Percentiles rank a stretch among this genome's conserved stretches.
These are phyloP conservation scores for Ginglymostoma cirratum DNA, from an alignment of 2,113 vertebrate genomes.

Conservation along the genomic window DNA sequence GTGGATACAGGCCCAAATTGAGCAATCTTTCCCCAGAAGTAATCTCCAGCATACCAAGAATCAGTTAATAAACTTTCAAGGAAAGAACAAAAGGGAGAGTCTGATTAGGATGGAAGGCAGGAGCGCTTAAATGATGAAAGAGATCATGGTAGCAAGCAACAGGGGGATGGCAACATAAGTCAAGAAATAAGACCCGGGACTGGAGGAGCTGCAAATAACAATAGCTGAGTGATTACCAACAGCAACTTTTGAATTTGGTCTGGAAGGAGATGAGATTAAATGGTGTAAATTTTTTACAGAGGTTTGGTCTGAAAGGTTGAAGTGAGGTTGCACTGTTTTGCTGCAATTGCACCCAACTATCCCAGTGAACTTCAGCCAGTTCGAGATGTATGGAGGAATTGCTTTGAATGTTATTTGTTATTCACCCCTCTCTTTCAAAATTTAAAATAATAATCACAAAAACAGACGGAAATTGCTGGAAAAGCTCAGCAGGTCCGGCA, in stretches of 20 bases:
- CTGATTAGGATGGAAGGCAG: not conserved
- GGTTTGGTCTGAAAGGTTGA: not conserved
- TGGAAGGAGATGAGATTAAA: not conserved
- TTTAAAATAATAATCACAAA: not conserved
- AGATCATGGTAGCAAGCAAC: not conserved
- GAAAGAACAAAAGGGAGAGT: not conserved
- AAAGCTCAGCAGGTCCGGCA: too few species aligned
- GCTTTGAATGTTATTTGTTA: conserved; percentile 4
- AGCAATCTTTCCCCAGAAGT: too few species aligned
- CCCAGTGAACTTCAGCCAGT: not conserved
- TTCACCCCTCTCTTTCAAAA: not conserved
- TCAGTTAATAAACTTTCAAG: too few species aligned
- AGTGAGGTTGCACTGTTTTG: not conserved
- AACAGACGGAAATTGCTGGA: too few species aligned
- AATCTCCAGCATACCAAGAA: too few species aligned
- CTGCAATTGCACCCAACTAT: not conserved
- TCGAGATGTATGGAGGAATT: not conserved
- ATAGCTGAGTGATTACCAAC: not conserved
- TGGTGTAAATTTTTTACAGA: not conserved
- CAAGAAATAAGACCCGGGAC: not conserved
- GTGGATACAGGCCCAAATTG: too few species aligned
- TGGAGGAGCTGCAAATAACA: not conserved
- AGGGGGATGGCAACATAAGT: not conserved
- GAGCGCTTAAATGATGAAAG: not conserved
- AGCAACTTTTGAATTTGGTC: not conserved